Evolutionary conservation across 2,113 vertebrate species (phyloP).

Genomic region (Oreocharis arfaki): DNA sequence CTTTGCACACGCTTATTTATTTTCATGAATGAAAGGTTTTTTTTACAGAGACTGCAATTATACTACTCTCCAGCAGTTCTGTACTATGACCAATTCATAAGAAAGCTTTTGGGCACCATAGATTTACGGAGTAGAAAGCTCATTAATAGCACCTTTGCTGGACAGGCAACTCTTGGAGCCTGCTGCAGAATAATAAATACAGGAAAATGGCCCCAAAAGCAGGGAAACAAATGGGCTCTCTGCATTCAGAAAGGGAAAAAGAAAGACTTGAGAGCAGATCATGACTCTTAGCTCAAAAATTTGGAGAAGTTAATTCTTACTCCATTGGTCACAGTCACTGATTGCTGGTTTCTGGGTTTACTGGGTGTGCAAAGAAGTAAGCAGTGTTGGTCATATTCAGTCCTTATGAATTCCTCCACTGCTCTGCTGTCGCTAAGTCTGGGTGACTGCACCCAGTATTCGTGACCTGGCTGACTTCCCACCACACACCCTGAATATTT

Average conservation of each 20-base stretch:
- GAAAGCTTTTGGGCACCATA: neutral
- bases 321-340: neutral
- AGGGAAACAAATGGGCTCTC: neutral
- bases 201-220: neutral
- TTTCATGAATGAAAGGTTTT: slow-evolving; percentile 18
- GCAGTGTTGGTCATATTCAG: neutral
- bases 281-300: neutral
- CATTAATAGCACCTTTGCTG: neutral
- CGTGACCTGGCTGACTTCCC: neutral
- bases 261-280: neutral
- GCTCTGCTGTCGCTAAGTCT: neutral
- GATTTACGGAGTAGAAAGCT: neutral
- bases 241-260: neutral
- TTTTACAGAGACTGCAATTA: neutral
- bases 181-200: neutral
- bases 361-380: neutral
- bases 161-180: neutral
- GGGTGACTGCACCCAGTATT: neutral
- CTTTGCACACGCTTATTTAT: slow-evolving; percentile 19
- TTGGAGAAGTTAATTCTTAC: neutral
- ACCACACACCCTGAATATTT: neutral
- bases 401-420: neutral
- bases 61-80: neutral
- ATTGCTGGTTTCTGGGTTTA: neutral
- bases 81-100: neutral